Evolutionary conservation across 2,888 invertebrate species (phyloP).

Genomic region (Ptychoptera contaminata): DNA sequence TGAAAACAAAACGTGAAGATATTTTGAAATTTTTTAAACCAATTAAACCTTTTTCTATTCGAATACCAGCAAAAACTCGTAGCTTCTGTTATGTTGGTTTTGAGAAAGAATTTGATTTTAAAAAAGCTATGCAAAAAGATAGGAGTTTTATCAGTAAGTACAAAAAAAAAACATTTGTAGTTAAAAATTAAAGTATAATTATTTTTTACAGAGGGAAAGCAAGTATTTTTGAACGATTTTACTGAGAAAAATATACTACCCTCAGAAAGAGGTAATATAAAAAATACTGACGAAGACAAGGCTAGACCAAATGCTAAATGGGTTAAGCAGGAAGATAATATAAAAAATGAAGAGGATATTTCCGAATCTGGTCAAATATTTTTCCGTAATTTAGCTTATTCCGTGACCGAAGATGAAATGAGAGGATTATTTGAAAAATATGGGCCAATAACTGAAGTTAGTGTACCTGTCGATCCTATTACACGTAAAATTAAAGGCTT

Average conservation of each 20-base stretch:
- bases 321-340: constrained; percentile 43
- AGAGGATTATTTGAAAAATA: constrained; percentile 67
- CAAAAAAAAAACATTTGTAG: no score
- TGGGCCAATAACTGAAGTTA: constrained; percentile 76
- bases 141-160: constrained; percentile 74
- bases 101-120: constrained; percentile 60
- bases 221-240: constrained; percentile 39
- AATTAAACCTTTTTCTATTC: constrained; percentile 58
- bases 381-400: constrained; percentile 79
- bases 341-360: constrained; percentile 60
- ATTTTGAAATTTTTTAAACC: constrained; percentile 75
- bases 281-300: constrained; percentile 3
- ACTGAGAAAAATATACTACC: constrained; percentile 30
- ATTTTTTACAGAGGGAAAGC: constrained; percentile 37
- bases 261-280: constrained; percentile 15
- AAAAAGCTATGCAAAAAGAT: constrained; percentile 65
- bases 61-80: constrained; percentile 58
- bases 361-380: constrained; percentile 87
- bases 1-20: constrained; percentile 65
- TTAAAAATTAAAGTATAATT: constrained; percentile 2
- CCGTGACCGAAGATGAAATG: constrained; percentile 71
- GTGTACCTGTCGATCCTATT: constrained; percentile 70
- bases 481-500: constrained; percentile 77
- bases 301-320: constrained; percentile 33
- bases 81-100: constrained; percentile 90